These are phyloP conservation scores for Dendrophyllia cribrosa DNA, from an alignment of 64 coral and sea anemone species.

Conservation along the genomic window DNA sequence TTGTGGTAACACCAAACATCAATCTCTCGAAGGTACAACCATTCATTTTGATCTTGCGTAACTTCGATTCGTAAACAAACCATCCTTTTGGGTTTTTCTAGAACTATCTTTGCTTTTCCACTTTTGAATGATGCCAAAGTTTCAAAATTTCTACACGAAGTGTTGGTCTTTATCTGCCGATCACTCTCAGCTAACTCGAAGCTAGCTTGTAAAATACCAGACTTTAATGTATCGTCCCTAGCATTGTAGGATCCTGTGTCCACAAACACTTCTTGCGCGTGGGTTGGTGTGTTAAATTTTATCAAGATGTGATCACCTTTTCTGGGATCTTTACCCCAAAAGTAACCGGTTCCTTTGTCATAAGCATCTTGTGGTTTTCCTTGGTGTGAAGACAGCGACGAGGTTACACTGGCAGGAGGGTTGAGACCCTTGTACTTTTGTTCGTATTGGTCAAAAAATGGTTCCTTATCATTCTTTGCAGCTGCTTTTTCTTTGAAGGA, in stretches of 20 bases:
- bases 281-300: background rate
- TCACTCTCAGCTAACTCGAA: background rate
- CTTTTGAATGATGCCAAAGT: background rate
- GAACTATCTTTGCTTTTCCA: background rate
- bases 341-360: background rate
- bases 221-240: background rate
- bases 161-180: background rate
- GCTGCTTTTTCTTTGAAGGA: conserved; percentile 26
- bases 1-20: background rate
- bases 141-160: background rate
- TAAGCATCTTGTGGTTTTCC: background rate
- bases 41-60: background rate
- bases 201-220: conserved; percentile 4
- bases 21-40: background rate
- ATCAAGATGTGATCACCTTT: conserved; percentile 12
- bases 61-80: conserved; percentile 5
- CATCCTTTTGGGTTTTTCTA: background rate
- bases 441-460: conserved; percentile 6
- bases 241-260: background rate
- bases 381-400: background rate
- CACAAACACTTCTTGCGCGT: background rate
- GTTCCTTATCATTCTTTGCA: background rate
- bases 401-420: conserved; percentile 21
- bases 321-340: background rate
- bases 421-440: conserved; percentile 1